These are phyloP conservation scores for Trididemnum nubilum DNA, from an alignment of 23 tunicate species.

Conservation along the genomic window DNA sequence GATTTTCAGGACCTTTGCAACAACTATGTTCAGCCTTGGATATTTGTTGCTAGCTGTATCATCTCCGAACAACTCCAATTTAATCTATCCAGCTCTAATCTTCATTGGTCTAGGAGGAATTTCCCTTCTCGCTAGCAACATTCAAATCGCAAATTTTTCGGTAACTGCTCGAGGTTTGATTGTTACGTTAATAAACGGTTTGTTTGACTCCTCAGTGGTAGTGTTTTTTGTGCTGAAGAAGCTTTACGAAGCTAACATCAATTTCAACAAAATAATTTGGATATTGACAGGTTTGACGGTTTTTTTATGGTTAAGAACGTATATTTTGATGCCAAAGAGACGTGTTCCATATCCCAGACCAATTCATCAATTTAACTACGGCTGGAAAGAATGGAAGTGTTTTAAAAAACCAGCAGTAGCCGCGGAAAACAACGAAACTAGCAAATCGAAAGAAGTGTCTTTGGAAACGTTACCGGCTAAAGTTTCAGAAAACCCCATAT, in stretches of 20 bases:
- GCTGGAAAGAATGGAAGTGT: conserved; percentile 33
- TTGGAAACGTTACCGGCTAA: background rate
- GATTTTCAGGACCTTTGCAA: conserved; percentile 16
- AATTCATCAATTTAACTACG: background rate
- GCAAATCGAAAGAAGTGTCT: background rate
- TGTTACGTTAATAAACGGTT: conserved; percentile 26
- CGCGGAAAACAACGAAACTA: background rate
- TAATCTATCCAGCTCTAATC: conserved; percentile 44
- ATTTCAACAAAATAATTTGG: background rate
- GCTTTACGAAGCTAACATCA: conserved; percentile 3
- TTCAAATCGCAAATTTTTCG: conserved; percentile 55
- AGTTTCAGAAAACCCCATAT: background rate
- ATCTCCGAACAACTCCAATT: conserved; percentile 22
- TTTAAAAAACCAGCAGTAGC: background rate
- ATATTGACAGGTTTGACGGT: conserved; percentile 8
- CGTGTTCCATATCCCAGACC: background rate
- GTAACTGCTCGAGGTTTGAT: background rate
- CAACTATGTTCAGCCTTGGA: conserved; percentile 12
- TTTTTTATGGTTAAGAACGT: conserved; percentile 34
- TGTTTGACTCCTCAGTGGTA: conserved; percentile 29
- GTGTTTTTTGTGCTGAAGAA: conserved; percentile 28
- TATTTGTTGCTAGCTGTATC: conserved; percentile 43
- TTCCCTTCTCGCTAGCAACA: conserved; percentile 11
- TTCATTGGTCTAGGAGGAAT: conserved; percentile 35
- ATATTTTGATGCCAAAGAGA: conserved; percentile 33